Conservation (phyloP, 2,797 vertebrate species). For the Acrossocheilus wenchowensis region DNA sequence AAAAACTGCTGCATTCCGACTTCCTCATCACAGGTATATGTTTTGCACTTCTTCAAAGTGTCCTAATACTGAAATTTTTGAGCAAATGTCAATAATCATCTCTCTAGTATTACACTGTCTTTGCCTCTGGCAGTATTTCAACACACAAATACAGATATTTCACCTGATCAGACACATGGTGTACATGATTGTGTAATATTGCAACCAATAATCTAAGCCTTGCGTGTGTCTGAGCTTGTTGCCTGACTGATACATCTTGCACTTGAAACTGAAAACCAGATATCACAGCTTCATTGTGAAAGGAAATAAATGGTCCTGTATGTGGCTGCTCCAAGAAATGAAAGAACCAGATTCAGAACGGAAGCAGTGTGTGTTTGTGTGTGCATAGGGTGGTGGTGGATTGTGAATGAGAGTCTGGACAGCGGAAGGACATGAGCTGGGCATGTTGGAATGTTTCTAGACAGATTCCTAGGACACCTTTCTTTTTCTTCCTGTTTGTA, state of each 20-base stretch:
- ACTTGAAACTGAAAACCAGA: slow-evolving; percentile 14
- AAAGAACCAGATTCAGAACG: slow-evolving; percentile 24
- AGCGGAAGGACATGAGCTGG: slow-evolving; percentile 68
- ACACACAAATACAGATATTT: slow-evolving; percentile 27
- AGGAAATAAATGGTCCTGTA: slow-evolving; percentile 16
- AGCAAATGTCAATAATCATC: slow-evolving; percentile 35
- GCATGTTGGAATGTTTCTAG: slow-evolving; percentile 72
- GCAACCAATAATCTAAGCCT: not conserved
- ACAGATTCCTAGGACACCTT: slow-evolving; percentile 61
- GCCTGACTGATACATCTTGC: not conserved
- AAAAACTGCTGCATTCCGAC: not conserved
- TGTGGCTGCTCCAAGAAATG: not conserved
- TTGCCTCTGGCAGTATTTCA: slow-evolving; percentile 32
- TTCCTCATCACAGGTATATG: not conserved
- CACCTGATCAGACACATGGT: slow-evolving; percentile 28
- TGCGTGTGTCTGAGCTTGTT: slow-evolving; percentile 27
- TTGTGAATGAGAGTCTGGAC: slow-evolving; percentile 48
- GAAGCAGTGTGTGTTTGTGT: slow-evolving; percentile 43
- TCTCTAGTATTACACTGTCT: slow-evolving; percentile 39
- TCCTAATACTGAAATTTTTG: slow-evolving; percentile 27
- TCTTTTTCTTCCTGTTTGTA: slow-evolving; percentile 69
- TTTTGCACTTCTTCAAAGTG: not conserved
- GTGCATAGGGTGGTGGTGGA: slow-evolving; percentile 24
- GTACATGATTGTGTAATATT: slow-evolving; percentile 36
- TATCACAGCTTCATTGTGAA: slow-evolving; percentile 5